A percentile compares a stretch with the other conserved stretches of the same genome.
phyloP scores from a whole-genome alignment of 2,113 vertebrate genomes.

The Cyanocitta stelleri region DNA sequence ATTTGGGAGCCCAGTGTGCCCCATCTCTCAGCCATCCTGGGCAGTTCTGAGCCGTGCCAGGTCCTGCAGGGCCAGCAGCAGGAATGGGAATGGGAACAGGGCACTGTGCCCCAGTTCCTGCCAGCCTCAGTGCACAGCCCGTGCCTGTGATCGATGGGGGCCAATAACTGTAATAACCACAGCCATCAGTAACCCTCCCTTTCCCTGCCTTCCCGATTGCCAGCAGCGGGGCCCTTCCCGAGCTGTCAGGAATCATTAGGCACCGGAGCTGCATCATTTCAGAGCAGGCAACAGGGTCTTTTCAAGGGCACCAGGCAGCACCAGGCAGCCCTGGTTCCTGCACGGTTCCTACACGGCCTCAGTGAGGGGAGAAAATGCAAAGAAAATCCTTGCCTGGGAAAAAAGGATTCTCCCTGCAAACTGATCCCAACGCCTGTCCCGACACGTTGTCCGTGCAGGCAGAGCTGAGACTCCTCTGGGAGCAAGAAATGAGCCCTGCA shows the following conservation, averaged over 20 bases:
- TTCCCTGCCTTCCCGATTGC: background rate
- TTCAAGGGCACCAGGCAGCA: constrained; percentile 49
- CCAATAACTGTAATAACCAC: constrained; percentile 6
- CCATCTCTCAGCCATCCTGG: fast-evolving
- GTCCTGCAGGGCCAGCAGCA: fast-evolving
- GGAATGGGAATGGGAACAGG: background rate
- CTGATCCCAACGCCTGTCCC: fast-evolving
- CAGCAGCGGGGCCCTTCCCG: background rate
- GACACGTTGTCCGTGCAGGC: fast-evolving
- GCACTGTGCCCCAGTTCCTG: background rate
- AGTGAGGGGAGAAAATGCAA: fast-evolving
- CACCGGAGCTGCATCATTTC: background rate
- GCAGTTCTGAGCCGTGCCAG: fast-evolving
- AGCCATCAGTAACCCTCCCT: background rate
- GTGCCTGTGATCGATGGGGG: constrained; percentile 10
- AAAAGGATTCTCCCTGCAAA: too few species aligned
- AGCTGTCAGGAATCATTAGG: constrained; percentile 64
- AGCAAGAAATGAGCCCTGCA: background rate
- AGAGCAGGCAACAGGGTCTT: constrained; percentile 3
- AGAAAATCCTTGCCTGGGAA: background rate
- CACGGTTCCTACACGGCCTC: background rate
- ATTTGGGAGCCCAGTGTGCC: background rate
- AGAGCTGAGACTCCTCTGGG: background rate
- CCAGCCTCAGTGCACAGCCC: background rate
- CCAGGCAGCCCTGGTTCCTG: background rate